Evolutionary conservation across 2,113 vertebrate genomes (phyloP).

Genomic region (Mandrillus leucophaeus): DNA sequence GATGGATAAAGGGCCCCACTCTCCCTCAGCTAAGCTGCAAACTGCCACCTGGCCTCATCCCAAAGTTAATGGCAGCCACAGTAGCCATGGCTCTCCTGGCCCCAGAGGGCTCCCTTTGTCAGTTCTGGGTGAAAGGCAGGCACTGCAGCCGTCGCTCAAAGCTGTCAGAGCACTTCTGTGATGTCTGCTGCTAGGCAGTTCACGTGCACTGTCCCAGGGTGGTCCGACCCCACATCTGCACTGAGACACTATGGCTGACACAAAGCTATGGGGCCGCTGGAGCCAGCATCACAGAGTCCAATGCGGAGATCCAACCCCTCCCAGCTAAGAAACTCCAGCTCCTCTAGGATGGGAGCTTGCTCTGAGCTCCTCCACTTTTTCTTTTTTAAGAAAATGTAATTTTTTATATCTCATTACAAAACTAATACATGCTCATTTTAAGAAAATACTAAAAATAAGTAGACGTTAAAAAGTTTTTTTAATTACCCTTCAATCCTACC

Average conservation of each 20-base stretch:
- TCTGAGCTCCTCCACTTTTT: background rate
- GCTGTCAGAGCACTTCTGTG: no score
- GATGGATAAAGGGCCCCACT: background rate
- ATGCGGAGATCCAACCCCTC: background rate
- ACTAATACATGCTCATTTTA: background rate
- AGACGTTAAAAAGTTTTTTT: background rate
- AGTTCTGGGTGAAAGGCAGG: background rate
- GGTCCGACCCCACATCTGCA: background rate
- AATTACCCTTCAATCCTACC: background rate
- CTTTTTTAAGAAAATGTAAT: background rate
- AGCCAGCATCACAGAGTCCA: no score
- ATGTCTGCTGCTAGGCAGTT: background rate
- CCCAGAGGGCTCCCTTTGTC: background rate
- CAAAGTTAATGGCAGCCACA: background rate
- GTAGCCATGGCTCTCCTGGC: rapidly evolving
- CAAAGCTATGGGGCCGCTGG: no score
- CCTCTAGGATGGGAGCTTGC: rapidly evolving
- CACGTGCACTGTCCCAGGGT: background rate
- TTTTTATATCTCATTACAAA: slow-evolving; percentile 12
- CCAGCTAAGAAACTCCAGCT: no score
- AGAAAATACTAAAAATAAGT: background rate
- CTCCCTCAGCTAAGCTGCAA: background rate
- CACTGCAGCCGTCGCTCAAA: rapidly evolving
- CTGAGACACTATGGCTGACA: rapidly evolving
- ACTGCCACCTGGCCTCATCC: background rate